A percentile compares a stretch with the other conserved stretches of the same genome.
phyloP scores from a whole-genome alignment of 2,888 invertebrate genomes.

The Parapristionchus giblindavisi region DNA sequence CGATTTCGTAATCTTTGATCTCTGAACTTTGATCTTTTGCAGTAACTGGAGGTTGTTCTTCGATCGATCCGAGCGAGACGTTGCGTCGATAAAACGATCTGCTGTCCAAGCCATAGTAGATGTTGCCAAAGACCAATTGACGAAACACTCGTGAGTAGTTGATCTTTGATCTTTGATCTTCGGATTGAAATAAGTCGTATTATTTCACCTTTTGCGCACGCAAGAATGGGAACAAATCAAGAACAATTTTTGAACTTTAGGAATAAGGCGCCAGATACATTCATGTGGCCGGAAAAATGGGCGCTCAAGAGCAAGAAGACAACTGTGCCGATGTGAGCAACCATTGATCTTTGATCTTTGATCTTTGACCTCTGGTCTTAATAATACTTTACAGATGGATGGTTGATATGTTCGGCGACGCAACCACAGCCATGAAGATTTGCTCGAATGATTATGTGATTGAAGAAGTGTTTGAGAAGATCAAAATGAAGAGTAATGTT shows the following conservation, averaged over 20 bases:
- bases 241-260: constrained; percentile 1
- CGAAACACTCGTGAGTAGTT: constrained; percentile 13
- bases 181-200: neutral
- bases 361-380: neutral
- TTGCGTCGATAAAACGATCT: neutral
- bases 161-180: neutral
- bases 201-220: neutral
- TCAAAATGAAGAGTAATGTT: constrained; percentile 35
- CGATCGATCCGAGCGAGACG: constrained; percentile 46
- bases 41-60: constrained; percentile 63
- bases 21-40: neutral
- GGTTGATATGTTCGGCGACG: constrained; percentile 36
- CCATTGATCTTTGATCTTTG: neutral
- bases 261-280: constrained; percentile 25
- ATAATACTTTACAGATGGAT: constrained; percentile 29
- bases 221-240: neutral
- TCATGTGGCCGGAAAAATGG: constrained; percentile 38
- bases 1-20: too few species aligned
- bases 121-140: constrained; percentile 7
- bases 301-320: constrained; percentile 12
- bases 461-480: constrained; percentile 37
- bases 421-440: constrained; percentile 46
- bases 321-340: neutral
- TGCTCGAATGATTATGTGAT: constrained; percentile 39
- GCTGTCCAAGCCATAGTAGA: constrained; percentile 11